Evolutionary conservation across 2,888 invertebrate species (phyloP).

Genomic region (Cenopis cana): DNA sequence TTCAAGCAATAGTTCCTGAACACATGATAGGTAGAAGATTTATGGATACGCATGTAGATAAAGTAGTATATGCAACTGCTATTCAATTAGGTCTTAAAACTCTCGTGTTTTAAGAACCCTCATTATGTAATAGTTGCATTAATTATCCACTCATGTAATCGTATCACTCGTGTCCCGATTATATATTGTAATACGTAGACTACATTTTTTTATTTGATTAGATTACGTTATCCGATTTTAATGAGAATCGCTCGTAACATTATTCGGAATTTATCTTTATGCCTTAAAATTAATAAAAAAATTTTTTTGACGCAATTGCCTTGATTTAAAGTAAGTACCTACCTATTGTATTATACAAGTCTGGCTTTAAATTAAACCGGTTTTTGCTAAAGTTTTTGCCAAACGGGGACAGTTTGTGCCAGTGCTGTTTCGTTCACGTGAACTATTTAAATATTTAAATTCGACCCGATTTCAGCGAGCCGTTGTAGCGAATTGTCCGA

Average conservation of each 20-base stretch:
- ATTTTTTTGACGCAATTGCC: not conserved
- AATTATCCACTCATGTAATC: not conserved
- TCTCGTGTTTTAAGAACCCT: too few species aligned
- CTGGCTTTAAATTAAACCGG: too few species aligned
- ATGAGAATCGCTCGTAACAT: not conserved
- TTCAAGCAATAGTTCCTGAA: too few species aligned
- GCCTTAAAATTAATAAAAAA: not conserved
- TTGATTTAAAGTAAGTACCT: too few species aligned
- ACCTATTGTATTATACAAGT: too few species aligned
- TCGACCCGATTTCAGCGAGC: slow-evolving; percentile 20
- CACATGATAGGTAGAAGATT: too few species aligned
- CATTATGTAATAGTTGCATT: too few species aligned
- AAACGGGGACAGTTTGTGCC: not conserved
- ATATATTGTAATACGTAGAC: not conserved
- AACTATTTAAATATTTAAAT: slow-evolving; percentile 18
- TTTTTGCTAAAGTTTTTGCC: not conserved
- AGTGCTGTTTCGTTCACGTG: not conserved
- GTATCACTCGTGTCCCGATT: not conserved
- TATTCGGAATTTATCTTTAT: not conserved
- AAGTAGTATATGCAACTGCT: too few species aligned
- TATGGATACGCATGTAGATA: too few species aligned
- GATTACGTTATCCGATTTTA: slow-evolving; percentile 5
- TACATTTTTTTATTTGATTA: slow-evolving; percentile 11
- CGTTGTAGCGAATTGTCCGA: slow-evolving; percentile 16
- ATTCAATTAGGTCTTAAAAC: too few species aligned